These are phyloP conservation scores for Lytechinus variegatus DNA, from an alignment of 35 echinoderm and acorn worm species.

Conservation along the genomic window DNA sequence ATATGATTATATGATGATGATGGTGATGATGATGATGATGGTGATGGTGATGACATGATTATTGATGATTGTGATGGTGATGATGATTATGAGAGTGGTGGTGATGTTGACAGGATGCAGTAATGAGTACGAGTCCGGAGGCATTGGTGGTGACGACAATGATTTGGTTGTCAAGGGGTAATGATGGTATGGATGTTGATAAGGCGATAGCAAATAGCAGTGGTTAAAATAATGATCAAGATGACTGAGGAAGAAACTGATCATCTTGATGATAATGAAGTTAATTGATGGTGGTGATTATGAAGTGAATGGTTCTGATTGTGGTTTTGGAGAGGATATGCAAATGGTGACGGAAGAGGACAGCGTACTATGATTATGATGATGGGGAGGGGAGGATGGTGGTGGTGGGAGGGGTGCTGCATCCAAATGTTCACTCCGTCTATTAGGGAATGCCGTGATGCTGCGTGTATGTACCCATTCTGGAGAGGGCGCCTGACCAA, in stretches of 20 bases:
- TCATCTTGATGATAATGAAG: not conserved
- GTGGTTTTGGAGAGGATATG: not conserved
- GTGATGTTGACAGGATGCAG: not conserved
- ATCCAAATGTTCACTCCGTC: too few relatives aligned
- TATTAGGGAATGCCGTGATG: too few relatives aligned
- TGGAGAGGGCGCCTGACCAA: too few relatives aligned
- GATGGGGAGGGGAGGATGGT: too few relatives aligned
- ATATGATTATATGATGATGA: not conserved
- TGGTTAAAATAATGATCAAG: not conserved
- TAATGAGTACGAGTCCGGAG: not conserved
- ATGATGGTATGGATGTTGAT: not conserved
- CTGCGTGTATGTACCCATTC: too few relatives aligned
- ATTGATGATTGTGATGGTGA: not conserved
- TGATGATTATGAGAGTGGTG: not conserved
- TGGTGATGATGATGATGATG: not conserved
- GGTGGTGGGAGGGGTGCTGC: too few relatives aligned
- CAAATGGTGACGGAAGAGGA: too few relatives aligned
- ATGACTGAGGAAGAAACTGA: not conserved
- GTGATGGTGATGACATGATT: not conserved
- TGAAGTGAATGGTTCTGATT: not conserved
- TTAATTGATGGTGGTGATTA: not conserved
- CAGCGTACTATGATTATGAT: too few relatives aligned
- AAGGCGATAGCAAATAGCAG: not conserved
- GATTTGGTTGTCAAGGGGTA: not conserved
- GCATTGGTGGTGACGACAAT: not conserved